phyloP scores from a whole-genome alignment of 2,888 invertebrate species.

The Nomada ruficornis region DNA sequence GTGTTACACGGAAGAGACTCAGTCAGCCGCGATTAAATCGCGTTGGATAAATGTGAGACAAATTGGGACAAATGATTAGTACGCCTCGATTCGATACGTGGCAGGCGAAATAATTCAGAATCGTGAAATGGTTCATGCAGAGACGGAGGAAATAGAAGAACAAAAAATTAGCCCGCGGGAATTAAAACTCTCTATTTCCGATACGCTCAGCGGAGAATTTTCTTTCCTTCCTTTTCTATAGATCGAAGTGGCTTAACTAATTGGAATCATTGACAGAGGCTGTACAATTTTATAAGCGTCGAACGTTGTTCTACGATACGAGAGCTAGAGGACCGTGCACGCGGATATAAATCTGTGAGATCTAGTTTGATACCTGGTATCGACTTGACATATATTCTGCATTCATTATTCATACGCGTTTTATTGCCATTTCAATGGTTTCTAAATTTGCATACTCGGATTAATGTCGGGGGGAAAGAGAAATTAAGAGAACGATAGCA shows the following conservation, averaged over 20 bases:
- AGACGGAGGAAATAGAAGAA: not conserved
- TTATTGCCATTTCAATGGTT: too few species aligned
- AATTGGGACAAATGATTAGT: conserved; percentile 1
- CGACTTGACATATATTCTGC: not conserved
- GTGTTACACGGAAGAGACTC: not conserved
- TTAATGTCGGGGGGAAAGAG: too few species aligned
- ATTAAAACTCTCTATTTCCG: conserved; percentile 6
- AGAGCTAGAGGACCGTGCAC: not conserved
- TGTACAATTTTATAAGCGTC: not conserved
- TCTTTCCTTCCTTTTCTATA: not conserved
- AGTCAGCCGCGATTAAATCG: conserved; percentile 6
- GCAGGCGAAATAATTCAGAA: not conserved
- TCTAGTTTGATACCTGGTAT: not conserved
- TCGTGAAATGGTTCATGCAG: not conserved
- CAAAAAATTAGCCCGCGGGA: not conserved
- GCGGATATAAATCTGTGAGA: not conserved
- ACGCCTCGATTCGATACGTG: not conserved
- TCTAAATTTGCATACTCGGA: too few species aligned
- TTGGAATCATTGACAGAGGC: not conserved
- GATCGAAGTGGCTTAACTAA: not conserved
- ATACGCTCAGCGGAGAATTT: not conserved
- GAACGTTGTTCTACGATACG: not conserved
- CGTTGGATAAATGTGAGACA: conserved; percentile 5
- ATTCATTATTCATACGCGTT: too few species aligned
- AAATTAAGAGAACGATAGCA: too few species aligned